Evolutionary conservation across 2,888 invertebrate species (phyloP), one percentile per base, ranked within the genome.

Genomic region (Eilema depressum): DNA sequence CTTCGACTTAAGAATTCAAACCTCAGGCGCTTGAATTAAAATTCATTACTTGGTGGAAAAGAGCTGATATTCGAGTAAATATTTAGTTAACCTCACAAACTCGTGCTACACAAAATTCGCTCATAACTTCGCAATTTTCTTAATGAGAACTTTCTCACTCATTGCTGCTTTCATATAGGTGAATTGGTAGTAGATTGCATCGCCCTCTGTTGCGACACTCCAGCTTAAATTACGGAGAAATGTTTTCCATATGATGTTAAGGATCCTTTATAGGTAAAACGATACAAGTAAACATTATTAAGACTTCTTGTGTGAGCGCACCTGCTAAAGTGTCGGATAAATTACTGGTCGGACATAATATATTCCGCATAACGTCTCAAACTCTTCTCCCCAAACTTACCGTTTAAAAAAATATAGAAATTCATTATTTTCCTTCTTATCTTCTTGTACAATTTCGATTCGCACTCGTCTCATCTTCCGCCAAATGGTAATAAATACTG

Each of bases 111-210:
- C 92, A 73, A 94, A 95, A 90, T 95, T 95, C 68, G 91, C 88
- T 89, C 92, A 92, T 85, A 95, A 84, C 84, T 91, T 91, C 75
- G 89, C 89, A 75, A 93, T 89, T 87, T 91, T 92, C 90, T 86
- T 93, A 88, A 95, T 91, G 85, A 95, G 92, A 75, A 87, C 82
- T 82, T 90, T 91, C 88, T 96, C 93, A 84, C 83, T 87, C 64
- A 83, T 78, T 77, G 79, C 83, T n/a, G 72, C 72, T 69, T 77
- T 86, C 79, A 86, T 88, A 84, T 94, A 93, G 69, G 83, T 95
- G 91, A 95, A 96, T 90, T 95, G 91, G 86, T 95, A 95, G 85
- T 93, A 93, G 82, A 95, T 92, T 89, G 95, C 93, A 79, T 95
- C 95, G 25, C 92, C 94, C 66, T 92, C 88, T 69, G 93, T 94